These are phyloP conservation scores for Hydropsyche betteni DNA, from an alignment of 2,888 invertebrate species.

Conservation along the genomic window DNA sequence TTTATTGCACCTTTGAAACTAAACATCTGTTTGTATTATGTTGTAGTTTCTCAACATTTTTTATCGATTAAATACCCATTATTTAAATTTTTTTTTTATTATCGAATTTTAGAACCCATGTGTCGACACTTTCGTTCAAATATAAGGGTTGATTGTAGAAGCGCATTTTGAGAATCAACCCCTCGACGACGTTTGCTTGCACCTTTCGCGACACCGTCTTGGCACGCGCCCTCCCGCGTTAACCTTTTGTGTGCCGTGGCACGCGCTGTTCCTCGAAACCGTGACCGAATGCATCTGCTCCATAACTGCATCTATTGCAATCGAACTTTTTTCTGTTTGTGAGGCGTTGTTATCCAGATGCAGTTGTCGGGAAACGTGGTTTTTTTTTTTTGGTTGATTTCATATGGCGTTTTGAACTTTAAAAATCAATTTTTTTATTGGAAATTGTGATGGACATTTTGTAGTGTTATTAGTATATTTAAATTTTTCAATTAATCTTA, in stretches of 20 bases:
- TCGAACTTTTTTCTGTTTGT: neutral
- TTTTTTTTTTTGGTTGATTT: too few relatives aligned
- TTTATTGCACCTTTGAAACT: constrained; percentile 29
- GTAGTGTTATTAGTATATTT: too few relatives aligned
- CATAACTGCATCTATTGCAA: neutral
- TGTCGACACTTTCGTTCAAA: too few relatives aligned
- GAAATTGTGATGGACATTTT: too few relatives aligned
- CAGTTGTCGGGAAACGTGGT: too few relatives aligned
- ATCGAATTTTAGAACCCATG: too few relatives aligned
- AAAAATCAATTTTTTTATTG: too few relatives aligned
- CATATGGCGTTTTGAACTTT: too few relatives aligned
- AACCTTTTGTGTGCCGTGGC: constrained; percentile 30
- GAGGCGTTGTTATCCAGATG: too few relatives aligned
- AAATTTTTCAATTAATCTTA: too few relatives aligned
- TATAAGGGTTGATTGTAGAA: neutral
- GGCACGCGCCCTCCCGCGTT: constrained; percentile 34
- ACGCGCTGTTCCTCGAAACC: neutral
- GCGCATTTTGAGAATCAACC: neutral
- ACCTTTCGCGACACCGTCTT: constrained; percentile 29
- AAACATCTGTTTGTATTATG: constrained; percentile 15
- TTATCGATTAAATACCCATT: too few relatives aligned
- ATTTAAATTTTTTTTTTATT: too few relatives aligned
- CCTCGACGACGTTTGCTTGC: constrained; percentile 19
- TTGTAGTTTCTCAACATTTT: neutral
- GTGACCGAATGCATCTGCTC: neutral